Conservation (phyloP, 2,113 vertebrate genomes). For the Atrichornis clamosus region DNA sequence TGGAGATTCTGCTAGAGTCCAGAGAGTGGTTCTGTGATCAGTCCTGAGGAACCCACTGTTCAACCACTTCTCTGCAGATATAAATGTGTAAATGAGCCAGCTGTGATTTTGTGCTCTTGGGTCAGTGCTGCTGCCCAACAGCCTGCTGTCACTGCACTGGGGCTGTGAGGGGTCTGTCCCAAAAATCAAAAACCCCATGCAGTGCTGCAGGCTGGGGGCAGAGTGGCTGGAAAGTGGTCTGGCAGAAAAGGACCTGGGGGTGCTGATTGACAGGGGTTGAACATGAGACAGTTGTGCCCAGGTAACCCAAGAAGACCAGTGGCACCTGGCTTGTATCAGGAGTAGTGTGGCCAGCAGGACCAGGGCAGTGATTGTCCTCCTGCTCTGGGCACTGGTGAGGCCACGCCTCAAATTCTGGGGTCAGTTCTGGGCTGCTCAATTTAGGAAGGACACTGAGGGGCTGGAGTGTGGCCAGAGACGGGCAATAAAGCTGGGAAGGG, state of each 20-base stretch:
- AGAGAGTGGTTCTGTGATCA: background rate
- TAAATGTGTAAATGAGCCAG: background rate
- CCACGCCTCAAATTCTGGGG: background rate
- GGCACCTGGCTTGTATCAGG: background rate
- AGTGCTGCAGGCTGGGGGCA: background rate
- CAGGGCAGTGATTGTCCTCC: background rate
- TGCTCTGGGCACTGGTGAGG: background rate
- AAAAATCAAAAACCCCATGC: accelerated
- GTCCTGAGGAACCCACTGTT: background rate
- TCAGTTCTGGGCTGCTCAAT: background rate
- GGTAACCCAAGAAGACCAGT: background rate
- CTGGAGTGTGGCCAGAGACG: background rate
- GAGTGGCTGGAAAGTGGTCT: background rate
- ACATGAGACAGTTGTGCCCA: background rate
- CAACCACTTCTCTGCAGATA: background rate
- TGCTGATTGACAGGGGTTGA: background rate
- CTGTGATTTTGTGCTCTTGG: background rate
- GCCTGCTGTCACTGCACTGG: background rate
- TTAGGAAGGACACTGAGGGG: background rate
- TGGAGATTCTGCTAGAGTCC: background rate
- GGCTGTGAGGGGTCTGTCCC: background rate
- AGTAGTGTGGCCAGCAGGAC: background rate
- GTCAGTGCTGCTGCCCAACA: background rate
- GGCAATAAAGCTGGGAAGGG: background rate
- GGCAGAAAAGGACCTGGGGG: background rate